These are phyloP conservation scores for Copidosoma aretas DNA, from an alignment of 2,888 invertebrate species.

Conservation along the genomic window DNA sequence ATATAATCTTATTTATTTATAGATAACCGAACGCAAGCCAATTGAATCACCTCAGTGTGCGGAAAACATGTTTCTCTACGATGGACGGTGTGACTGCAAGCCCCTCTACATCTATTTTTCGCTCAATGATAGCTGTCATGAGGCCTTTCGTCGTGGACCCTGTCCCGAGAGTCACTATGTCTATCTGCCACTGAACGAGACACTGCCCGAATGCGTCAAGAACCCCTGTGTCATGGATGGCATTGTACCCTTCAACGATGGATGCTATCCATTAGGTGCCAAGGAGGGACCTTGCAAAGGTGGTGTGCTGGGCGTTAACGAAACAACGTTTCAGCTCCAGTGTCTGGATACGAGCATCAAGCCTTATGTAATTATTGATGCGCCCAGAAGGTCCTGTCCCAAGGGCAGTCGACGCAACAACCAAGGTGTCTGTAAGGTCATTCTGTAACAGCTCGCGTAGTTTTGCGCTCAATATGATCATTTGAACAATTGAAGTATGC, in stretches of 20 bases:
- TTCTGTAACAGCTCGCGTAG: background rate
- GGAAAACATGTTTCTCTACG: conserved; percentile 71
- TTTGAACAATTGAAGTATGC: background rate
- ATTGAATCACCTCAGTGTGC: conserved; percentile 70
- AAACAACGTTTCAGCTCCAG: conserved; percentile 66
- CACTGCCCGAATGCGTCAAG: conserved; percentile 67
- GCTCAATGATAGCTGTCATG: conserved; percentile 68
- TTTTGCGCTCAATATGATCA: too few relatives aligned
- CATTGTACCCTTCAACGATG: conserved; percentile 61
- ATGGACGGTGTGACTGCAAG: conserved; percentile 66
- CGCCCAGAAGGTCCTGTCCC: conserved; percentile 48
- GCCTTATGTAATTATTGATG: conserved; percentile 47
- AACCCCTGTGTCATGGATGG: conserved; percentile 71
- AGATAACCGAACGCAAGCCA: conserved; percentile 61
- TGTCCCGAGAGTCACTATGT: conserved; percentile 68
- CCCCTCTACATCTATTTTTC: conserved; percentile 68
- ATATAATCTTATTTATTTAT: background rate
- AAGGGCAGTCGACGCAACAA: conserved; percentile 49
- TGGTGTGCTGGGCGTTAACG: conserved; percentile 69
- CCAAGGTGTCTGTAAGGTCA: conserved; percentile 46
- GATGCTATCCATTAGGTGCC: conserved; percentile 64
- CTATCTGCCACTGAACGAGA: conserved; percentile 64
- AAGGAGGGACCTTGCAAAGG: conserved; percentile 64
- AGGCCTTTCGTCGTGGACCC: conserved; percentile 72
- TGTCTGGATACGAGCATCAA: conserved; percentile 58